Percentiles rank a stretch among this genome's conserved stretches.
phyloP scores from a whole-genome alignment of 2,797 vertebrate genomes.

The Ambastaia sidthimunki region DNA sequence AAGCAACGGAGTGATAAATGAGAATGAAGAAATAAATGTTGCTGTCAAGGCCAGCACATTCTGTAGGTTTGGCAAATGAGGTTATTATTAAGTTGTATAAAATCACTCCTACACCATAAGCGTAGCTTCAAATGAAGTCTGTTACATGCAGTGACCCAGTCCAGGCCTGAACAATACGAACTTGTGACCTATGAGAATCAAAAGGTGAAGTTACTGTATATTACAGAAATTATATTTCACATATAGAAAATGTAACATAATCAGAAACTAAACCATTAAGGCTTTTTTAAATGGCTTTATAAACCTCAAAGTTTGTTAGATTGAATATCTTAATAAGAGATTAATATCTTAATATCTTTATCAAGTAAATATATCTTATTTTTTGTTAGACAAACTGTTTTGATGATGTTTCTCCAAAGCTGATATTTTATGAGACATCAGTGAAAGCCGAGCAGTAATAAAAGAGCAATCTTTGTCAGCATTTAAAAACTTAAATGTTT shows the following conservation, averaged over 20 bases:
- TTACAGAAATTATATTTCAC: not conserved
- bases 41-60: slow-evolving; percentile 33
- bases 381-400: no score
- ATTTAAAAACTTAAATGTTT: not conserved
- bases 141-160: not conserved
- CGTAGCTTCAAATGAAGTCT: slow-evolving; percentile 24
- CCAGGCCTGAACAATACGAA: not conserved
- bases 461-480: not conserved
- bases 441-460: not conserved
- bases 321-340: no score
- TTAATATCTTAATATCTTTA: no score
- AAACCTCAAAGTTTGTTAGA: no score
- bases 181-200: not conserved
- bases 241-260: not conserved
- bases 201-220: not conserved
- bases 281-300: no score
- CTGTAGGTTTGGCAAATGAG: slow-evolving; percentile 40
- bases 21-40: slow-evolving; percentile 45
- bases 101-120: slow-evolving; percentile 9
- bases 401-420: no score
- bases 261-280: no score
- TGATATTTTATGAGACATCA: no score
- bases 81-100: slow-evolving; percentile 31
- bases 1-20: slow-evolving; percentile 54
- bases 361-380: no score